phyloP scores from a whole-genome alignment of 2,113 vertebrate species.

The Aramus guarauna region DNA sequence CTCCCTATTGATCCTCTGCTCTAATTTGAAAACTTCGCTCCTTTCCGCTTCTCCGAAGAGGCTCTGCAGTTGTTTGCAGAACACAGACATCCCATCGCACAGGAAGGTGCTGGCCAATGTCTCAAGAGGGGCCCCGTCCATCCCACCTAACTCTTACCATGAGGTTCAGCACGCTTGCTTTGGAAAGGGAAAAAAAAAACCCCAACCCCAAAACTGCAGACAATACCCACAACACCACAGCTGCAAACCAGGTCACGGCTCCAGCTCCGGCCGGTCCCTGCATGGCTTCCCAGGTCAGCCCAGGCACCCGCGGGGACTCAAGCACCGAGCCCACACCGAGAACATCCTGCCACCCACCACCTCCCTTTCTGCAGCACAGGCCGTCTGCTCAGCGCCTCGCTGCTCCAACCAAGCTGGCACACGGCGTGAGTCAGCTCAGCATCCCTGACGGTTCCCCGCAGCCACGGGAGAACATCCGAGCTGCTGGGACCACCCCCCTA shows the following conservation, averaged over 20 bases:
- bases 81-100: background rate
- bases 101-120: background rate
- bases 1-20: too few species aligned
- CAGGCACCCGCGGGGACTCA: background rate
- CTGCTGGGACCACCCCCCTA: background rate
- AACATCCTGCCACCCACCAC: too few species aligned
- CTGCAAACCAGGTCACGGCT: background rate
- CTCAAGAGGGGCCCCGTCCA: background rate
- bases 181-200: background rate
- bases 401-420: background rate
- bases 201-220: background rate
- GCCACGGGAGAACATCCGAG: too few species aligned
- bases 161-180: background rate
- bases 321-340: fast-evolving
- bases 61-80: background rate
- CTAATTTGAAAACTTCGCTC: background rate
- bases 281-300: fast-evolving
- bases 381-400: too few species aligned
- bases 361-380: background rate
- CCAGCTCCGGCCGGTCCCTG: background rate
- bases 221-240: too few species aligned
- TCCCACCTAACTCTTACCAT: too few species aligned
- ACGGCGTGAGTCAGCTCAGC: background rate
- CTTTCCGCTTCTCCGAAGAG: background rate
- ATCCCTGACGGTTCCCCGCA: fast-evolving